Evolutionary conservation across 37 sponge, comb jelly and placozoan genomes (phyloP).

Genomic region (Spongia lamella): DNA sequence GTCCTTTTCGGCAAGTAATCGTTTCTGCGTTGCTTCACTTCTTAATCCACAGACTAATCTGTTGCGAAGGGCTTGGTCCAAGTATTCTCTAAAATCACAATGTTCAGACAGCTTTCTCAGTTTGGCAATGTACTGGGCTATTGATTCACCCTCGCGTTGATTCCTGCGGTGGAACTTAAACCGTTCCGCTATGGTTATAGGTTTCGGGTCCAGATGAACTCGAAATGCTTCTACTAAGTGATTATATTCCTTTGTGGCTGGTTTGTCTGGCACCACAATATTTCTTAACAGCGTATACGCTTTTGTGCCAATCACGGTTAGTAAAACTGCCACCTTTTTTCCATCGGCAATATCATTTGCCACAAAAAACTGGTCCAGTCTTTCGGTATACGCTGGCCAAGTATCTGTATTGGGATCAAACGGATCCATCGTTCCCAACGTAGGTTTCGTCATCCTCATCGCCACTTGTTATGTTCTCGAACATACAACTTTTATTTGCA

Average conservation of each 20-base stretch:
- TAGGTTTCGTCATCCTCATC: too few relatives aligned
- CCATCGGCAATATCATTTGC: background rate
- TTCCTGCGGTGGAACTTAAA: too few relatives aligned
- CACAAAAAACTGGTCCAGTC: too few relatives aligned
- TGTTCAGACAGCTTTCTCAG: background rate
- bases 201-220: too few relatives aligned
- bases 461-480: too few relatives aligned
- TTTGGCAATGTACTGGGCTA: background rate
- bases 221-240: too few relatives aligned
- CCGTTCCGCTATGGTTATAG: background rate
- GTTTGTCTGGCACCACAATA: background rate
- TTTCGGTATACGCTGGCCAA: background rate
- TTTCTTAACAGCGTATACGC: background rate
- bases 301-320: background rate
- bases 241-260: background rate
- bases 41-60: background rate
- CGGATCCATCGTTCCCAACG: slow-evolving; percentile 1
- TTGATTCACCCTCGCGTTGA: background rate
- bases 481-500: too few relatives aligned
- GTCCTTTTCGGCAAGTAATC: background rate
- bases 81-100: background rate
- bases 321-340: background rate
- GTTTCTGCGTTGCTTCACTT: slow-evolving; percentile 2
- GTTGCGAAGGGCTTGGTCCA: slow-evolving; percentile 10
- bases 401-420: slow-evolving; percentile 10